Percentiles rank a stretch among this genome's conserved stretches.
These are phyloP conservation scores for Otocyon megalotis DNA, from an alignment of 2,113 vertebrate genomes.

Conservation along the genomic window DNA sequence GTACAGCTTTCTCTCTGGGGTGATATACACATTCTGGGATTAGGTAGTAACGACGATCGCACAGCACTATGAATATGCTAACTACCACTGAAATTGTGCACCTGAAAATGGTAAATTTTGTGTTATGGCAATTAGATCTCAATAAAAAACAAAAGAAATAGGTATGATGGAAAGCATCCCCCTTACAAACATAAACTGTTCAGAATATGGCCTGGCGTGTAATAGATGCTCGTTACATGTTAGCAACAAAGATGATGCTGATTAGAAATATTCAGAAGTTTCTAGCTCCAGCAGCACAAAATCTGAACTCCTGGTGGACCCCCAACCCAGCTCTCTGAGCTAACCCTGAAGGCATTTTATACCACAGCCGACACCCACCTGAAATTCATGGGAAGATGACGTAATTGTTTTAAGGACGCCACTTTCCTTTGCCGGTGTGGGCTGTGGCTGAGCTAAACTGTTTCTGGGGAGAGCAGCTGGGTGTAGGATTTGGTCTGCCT, in stretches of 20 bases:
- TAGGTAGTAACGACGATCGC: neutral
- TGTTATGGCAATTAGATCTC: neutral
- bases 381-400: neutral
- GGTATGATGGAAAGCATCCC: neutral
- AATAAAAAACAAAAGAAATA: neutral
- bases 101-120: neutral
- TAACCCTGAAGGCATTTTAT: neutral
- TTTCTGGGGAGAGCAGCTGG: neutral
- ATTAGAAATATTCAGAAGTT: neutral
- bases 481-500: neutral
- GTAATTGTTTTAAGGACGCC: neutral
- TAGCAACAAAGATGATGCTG: neutral
- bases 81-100: neutral
- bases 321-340: neutral
- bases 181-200: neutral
- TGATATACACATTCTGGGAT: neutral
- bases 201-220: too few species aligned
- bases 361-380: neutral
- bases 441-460: neutral
- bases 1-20: neutral
- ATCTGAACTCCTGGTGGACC: neutral
- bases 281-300: neutral
- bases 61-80: neutral
- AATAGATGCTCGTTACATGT: neutral
- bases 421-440: neutral